phyloP scores from a whole-genome alignment of 1,140 invertebrate species.

The Drosophila sproati region DNA sequence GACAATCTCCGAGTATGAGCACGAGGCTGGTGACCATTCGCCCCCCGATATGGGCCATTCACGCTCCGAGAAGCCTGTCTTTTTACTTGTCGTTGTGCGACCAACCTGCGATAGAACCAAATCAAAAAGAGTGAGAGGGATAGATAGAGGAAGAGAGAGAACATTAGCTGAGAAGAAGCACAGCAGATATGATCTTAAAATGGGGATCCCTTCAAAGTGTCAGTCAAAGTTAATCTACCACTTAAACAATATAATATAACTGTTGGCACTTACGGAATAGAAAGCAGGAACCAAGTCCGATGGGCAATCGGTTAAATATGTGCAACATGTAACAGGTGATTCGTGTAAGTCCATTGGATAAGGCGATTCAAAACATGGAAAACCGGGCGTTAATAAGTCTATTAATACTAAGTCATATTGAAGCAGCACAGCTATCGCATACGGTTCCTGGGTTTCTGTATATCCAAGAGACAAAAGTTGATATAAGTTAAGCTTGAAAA shows the following conservation, averaged over 20 bases:
- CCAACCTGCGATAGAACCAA: conserved; percentile 64
- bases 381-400: conserved; percentile 96
- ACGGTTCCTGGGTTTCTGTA: conserved; percentile 97
- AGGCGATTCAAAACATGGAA: conserved; percentile 99
- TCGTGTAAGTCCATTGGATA: conserved; percentile 99
- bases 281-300: conserved; percentile 97
- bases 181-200: too few relatives aligned
- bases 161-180: too few relatives aligned
- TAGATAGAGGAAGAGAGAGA: not conserved
- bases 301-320: conserved; percentile 98
- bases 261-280: conserved; percentile 86
- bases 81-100: conserved; percentile 87
- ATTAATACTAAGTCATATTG: conserved; percentile 99
- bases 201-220: too few relatives aligned
- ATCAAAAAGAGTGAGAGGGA: not conserved
- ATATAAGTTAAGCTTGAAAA: not conserved
- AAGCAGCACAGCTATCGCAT: conserved; percentile 98
- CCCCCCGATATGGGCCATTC: conserved; percentile 98
- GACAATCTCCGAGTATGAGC: conserved; percentile 98
- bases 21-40: conserved; percentile 96
- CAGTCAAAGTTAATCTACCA: too few relatives aligned
- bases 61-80: conserved; percentile 96
- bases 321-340: conserved; percentile 97
- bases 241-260: too few relatives aligned
- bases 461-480: not conserved